These are phyloP conservation scores for Andrena marginata DNA, from an alignment of 2,888 invertebrate species.

Conservation along the genomic window DNA sequence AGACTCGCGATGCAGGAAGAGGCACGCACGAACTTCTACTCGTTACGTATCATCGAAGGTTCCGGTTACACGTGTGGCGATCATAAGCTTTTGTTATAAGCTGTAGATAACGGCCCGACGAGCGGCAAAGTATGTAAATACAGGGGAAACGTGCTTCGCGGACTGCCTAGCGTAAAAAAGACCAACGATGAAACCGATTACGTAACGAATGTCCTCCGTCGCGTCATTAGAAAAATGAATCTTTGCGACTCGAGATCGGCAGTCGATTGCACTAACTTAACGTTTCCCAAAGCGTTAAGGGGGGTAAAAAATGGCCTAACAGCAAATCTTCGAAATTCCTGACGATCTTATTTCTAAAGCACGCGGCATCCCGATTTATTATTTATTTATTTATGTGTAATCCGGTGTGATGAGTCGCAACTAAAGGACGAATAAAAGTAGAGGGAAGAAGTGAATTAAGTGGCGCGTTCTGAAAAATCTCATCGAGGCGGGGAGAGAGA, in stretches of 20 bases:
- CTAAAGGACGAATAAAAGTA: slow-evolving; percentile 5
- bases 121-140: slow-evolving; percentile 42
- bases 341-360: slow-evolving; percentile 50
- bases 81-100: slow-evolving; percentile 48
- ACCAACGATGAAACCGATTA: neutral
- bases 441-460: slow-evolving; percentile 14
- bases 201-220: too few species aligned
- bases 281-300: slow-evolving; percentile 27
- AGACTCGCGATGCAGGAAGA: slow-evolving; percentile 45
- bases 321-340: slow-evolving; percentile 58
- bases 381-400: slow-evolving; percentile 72
- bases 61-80: slow-evolving; percentile 26
- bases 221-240: too few species aligned
- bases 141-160: slow-evolving; percentile 29
- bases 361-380: slow-evolving; percentile 57
- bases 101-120: slow-evolving; percentile 44
- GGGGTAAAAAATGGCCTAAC: slow-evolving; percentile 55
- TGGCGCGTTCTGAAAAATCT: slow-evolving; percentile 40
- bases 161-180: neutral
- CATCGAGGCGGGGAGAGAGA: slow-evolving; percentile 10
- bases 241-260: too few species aligned
- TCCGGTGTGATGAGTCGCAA: slow-evolving; percentile 57
- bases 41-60: slow-evolving; percentile 31
- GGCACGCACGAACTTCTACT: slow-evolving; percentile 59
- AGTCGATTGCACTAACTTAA: slow-evolving; percentile 19